Conservation (phyloP, 2,113 vertebrate genomes). For the Odocoileus virginianus region DNA sequence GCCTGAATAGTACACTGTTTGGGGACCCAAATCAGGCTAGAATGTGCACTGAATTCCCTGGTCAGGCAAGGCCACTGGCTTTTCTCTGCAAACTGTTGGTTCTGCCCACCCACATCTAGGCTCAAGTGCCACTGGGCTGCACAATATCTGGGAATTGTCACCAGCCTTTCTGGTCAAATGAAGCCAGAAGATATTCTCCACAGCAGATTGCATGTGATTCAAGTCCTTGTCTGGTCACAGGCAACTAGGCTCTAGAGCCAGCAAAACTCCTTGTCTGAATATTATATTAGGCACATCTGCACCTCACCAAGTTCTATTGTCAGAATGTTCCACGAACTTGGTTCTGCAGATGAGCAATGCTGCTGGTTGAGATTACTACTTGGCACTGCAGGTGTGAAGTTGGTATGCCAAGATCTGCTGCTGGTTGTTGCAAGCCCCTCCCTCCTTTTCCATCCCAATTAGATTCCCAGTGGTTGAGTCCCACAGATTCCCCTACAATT, state of each 20-base stretch:
- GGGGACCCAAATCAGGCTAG: not conserved
- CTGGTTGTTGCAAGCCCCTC: not conserved
- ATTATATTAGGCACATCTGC: not conserved
- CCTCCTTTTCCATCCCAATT: not conserved
- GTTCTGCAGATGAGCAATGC: not conserved
- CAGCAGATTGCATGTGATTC: not conserved
- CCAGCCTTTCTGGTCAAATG: not conserved
- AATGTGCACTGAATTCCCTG: not conserved
- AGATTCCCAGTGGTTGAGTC: not conserved
- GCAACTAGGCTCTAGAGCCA: not conserved
- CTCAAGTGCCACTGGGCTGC: not conserved
- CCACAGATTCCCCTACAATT: not conserved
- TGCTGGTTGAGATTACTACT: not conserved
- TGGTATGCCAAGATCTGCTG: not conserved
- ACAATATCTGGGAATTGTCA: not conserved
- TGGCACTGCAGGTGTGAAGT: not conserved
- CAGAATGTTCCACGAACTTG: not conserved
- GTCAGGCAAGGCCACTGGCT: not conserved
- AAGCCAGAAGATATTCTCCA: not conserved
- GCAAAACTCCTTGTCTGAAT: not conserved
- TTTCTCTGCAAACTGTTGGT: not conserved
- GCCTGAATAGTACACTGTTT: not conserved
- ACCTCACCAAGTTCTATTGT: not conserved
- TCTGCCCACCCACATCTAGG: not conserved
- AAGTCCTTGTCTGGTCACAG: not conserved